phyloP scores from a whole-genome alignment of 2,888 invertebrate genomes.

The Caenorhabditis macrosperma region DNA sequence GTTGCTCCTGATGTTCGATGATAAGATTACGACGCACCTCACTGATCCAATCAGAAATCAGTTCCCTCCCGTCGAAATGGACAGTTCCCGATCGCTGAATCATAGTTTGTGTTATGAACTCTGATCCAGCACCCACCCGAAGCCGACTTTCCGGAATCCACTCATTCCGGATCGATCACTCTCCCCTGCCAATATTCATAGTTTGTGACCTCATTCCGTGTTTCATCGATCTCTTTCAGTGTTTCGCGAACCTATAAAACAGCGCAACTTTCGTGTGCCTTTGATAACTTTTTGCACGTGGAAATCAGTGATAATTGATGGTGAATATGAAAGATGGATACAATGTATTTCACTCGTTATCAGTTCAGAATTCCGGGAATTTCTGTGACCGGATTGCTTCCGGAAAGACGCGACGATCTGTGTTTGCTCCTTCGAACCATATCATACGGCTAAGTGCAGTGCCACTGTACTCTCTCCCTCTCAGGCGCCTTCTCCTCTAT shows the following conservation, averaged over 20 bases:
- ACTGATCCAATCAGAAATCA: constrained; percentile 2
- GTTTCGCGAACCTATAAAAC: constrained; percentile 46
- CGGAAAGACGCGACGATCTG: neutral
- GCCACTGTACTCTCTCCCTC: neutral
- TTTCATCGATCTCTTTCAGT: constrained; percentile 31
- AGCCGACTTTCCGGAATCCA: too few species aligned
- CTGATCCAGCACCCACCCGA: too few species aligned
- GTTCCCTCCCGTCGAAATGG: neutral
- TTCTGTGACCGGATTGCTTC: neutral
- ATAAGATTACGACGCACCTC: neutral
- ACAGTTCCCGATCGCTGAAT: too few species aligned
- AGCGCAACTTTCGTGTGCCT: neutral
- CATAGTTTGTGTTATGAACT: too few species aligned
- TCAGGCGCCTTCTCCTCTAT: too few species aligned
- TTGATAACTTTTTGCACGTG: constrained; percentile 52
- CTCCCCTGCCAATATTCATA: constrained; percentile 9
- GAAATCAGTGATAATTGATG: constrained; percentile 47
- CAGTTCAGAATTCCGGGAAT: constrained; percentile 42
- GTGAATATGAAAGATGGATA: constrained; percentile 11
- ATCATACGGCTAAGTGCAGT: neutral
- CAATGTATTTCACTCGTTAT: constrained; percentile 36
- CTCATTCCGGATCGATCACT: too few species aligned
- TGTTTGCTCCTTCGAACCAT: neutral
- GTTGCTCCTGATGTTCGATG: neutral
- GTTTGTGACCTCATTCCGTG: constrained; percentile 34